A percentile compares a stretch with the other conserved stretches of the same genome.
Evolutionary conservation across 2,888 invertebrate species (phyloP).

Genomic region (Ochropleura plecta): DNA sequence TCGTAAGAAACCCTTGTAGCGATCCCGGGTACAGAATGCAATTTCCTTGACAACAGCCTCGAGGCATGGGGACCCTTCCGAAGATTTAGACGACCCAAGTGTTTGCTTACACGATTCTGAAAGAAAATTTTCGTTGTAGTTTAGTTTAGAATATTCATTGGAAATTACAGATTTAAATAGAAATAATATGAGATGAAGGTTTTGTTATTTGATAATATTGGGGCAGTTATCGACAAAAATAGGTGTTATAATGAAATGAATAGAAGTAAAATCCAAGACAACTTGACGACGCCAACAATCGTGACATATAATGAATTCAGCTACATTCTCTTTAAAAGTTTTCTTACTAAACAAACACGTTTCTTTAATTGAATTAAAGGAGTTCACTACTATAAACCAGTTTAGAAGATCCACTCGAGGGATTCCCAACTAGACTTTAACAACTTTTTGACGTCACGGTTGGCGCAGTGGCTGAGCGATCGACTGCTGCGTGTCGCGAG

Average conservation of each 20-base stretch:
- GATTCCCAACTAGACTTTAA: too few relatives aligned
- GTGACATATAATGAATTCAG: neutral
- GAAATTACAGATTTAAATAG: neutral
- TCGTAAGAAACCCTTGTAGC: conserved; percentile 64
- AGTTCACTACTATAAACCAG: neutral
- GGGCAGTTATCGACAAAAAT: too few relatives aligned
- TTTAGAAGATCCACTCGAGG: neutral
- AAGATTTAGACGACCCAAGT: conserved; percentile 75
- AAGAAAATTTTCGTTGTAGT: conserved; percentile 17
- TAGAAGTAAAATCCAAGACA: neutral
- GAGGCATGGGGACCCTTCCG: conserved; percentile 72
- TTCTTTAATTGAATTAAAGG: neutral
- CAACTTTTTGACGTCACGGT: too few relatives aligned
- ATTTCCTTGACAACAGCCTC: conserved; percentile 84
- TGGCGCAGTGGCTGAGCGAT: too few relatives aligned
- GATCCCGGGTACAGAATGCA: conserved; percentile 81
- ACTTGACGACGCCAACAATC: neutral
- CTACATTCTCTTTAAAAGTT: neutral
- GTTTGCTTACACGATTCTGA: conserved; percentile 65
- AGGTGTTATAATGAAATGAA: neutral
- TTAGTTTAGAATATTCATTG: conserved; percentile 19
- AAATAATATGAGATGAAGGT: neutral
- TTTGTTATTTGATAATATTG: neutral
- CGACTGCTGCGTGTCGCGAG: too few relatives aligned
- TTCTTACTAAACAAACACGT: neutral